These are phyloP conservation scores for Aptenodytes forsteri DNA, from an alignment of 2,113 vertebrate species.

Conservation along the genomic window DNA sequence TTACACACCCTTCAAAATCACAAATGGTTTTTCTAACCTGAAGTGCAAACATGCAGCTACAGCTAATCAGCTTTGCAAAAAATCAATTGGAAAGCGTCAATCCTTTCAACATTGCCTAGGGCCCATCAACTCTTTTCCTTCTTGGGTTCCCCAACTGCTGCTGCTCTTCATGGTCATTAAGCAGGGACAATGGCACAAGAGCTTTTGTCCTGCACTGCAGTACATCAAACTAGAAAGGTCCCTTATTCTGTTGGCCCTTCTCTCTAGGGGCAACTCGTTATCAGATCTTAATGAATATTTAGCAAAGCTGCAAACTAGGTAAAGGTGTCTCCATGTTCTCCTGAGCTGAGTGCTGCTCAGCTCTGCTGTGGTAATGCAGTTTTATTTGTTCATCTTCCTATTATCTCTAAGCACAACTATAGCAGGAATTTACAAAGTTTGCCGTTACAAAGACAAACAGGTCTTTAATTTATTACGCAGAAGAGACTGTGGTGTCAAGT, in stretches of 20 bases:
- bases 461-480: background rate
- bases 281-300: background rate
- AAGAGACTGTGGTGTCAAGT: background rate
- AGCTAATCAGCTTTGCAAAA: constrained; percentile 40
- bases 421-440: background rate
- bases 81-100: background rate
- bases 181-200: background rate
- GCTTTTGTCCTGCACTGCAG: background rate
- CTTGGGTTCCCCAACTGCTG: background rate
- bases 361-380: background rate
- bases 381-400: background rate
- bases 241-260: background rate
- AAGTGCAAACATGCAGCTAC: background rate
- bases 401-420: background rate
- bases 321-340: background rate
- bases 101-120: background rate
- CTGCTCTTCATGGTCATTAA: background rate
- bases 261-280: background rate
- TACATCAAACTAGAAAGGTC: background rate
- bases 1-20: constrained; percentile 25
- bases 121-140: background rate
- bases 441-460: background rate
- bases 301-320: background rate
- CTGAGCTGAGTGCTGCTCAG: background rate
- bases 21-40: background rate